Base-by-base conservation (phyloP, 2,888 invertebrate genomes). In the Andrena camellia region DNA sequence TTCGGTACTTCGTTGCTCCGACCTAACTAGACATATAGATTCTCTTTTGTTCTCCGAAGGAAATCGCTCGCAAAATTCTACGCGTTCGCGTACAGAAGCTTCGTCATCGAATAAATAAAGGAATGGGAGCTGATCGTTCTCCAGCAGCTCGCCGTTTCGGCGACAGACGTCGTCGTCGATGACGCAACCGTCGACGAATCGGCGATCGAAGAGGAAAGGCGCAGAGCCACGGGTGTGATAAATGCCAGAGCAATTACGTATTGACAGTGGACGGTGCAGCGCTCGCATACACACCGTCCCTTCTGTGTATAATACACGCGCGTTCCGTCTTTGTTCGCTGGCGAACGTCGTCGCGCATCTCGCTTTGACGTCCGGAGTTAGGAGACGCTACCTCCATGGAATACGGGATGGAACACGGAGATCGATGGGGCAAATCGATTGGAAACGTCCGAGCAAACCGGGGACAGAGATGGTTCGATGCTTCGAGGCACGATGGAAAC, bases 201-300 rank as follows among this genome's bases (percentile, higher is more conserved):
- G 26, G 63, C 42, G 48, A 31, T 8, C 54, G 60, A 7, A 35
- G 72, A 72, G 59, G 74, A 66, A 76, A 80, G 63, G 35, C 66
- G 69, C 50, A 60, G 48, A 60, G 48, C 64, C 26, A 64, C 68
- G 60, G 73, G 78, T 68, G 85, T 90, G 89, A 90, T 87, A 87
- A 91, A 90, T 88, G 90, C 86, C 89, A 78, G 86, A 86, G 86
- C 90, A 89, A 91, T 91, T 90, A 90, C 86, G 87, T 89, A 91
- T 90, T 81, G 91, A 90, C 91, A 88, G 85, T 77, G 74, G 81
- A 78, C 83, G 72, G 77, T 81, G 79, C 75, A 71, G 83, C 86
- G 66, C 79, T 77, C 71, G 29, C 60, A 64, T 50, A 48, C 57
- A 8, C 52, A 13, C 48, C 13, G 29, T 8, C 26, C 26, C 64